These are phyloP conservation scores for Odontocolon sp. DNA, from an alignment of 2,888 invertebrate species.

Conservation along the genomic window DNA sequence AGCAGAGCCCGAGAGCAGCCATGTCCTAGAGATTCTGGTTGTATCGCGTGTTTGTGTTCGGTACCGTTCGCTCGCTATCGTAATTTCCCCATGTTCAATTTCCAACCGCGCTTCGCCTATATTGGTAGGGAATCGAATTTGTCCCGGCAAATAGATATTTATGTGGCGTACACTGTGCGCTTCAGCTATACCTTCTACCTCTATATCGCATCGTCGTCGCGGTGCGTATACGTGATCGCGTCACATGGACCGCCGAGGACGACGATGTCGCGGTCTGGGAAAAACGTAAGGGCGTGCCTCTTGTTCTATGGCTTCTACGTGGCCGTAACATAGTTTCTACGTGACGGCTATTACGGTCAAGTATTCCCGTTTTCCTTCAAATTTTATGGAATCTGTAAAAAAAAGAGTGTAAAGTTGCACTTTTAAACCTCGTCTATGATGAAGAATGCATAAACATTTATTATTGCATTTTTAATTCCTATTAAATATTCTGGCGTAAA, in stretches of 20 bases:
- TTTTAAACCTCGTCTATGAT: too few species aligned
- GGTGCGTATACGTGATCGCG: conserved; percentile 17
- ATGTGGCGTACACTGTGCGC: conserved; percentile 51
- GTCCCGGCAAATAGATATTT: conserved; percentile 67
- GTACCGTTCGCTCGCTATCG: conserved; percentile 38
- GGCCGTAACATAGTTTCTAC: conserved; percentile 1
- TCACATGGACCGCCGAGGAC: conserved; percentile 25
- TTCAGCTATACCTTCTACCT: too few species aligned
- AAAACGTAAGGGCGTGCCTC: background rate
- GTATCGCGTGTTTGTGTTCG: background rate
- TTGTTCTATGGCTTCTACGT: conserved; percentile 33
- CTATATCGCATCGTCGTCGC: background rate
- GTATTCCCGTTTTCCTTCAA: background rate
- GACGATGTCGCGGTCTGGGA: background rate
- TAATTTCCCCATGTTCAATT: conserved; percentile 59
- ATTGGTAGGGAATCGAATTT: conserved; percentile 65
- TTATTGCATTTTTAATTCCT: too few species aligned
- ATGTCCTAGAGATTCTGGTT: too few species aligned
- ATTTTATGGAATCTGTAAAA: too few species aligned
- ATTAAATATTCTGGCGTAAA: too few species aligned
- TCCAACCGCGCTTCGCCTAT: conserved; percentile 55
- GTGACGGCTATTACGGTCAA: background rate
- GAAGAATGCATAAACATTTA: too few species aligned
- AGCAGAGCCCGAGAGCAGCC: conserved; percentile 13
- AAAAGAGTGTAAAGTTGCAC: too few species aligned